Conservation (phyloP, 2,797 vertebrate genomes). For the Poecilia picta region DNA sequence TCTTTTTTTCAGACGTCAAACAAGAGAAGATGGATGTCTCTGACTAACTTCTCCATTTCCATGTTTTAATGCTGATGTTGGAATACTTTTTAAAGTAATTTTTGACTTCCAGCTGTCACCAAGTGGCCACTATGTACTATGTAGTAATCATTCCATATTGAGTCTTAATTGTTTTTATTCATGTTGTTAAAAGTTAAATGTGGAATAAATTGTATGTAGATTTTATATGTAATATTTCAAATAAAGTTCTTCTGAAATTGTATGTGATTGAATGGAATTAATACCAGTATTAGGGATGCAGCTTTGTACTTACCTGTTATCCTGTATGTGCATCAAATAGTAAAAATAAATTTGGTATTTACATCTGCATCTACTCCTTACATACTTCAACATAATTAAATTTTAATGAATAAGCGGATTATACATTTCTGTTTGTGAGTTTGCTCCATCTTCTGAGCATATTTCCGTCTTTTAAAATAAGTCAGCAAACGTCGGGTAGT, state of each 20-base stretch:
- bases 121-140: conserved; percentile 66
- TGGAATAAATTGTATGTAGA: conserved; percentile 93
- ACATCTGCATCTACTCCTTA: background rate
- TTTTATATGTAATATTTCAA: conserved; percentile 99
- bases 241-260: conserved; percentile 89
- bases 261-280: background rate
- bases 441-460: background rate
- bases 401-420: too few relatives aligned
- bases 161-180: conserved; percentile 88
- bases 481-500: too few relatives aligned
- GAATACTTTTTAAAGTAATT: conserved; percentile 62
- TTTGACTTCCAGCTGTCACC: conserved; percentile 66
- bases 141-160: conserved; percentile 79
- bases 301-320: background rate
- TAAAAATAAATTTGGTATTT: background rate
- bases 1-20: conserved; percentile 76
- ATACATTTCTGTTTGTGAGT: background rate
- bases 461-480: too few relatives aligned
- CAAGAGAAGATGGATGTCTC: conserved; percentile 83
- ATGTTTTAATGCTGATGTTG: conserved; percentile 48
- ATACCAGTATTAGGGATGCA: background rate
- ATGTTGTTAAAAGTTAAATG: conserved; percentile 77
- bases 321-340: background rate
- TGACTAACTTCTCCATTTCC: conserved; percentile 67
- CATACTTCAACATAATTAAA: too few relatives aligned